Percentiles rank a stretch among this genome's conserved stretches.
phyloP scores from a whole-genome alignment of 1,140 invertebrate species.

The Fragariocoptes setiger region DNA sequence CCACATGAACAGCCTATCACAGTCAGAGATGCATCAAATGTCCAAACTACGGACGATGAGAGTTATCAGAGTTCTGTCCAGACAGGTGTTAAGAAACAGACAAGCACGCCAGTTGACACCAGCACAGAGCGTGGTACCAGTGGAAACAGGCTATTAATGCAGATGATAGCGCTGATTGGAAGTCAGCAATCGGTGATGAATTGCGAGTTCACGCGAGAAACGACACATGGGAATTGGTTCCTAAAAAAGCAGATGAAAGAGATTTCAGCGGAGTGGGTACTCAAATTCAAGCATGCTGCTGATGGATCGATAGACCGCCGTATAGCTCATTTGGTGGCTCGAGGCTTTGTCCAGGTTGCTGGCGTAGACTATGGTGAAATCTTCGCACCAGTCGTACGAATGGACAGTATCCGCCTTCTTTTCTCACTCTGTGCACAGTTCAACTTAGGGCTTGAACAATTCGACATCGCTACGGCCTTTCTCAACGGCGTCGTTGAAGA shows the following conservation, averaged over 20 bases:
- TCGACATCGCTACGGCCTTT: constrained; percentile 17
- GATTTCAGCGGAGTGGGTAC: constrained; percentile 16
- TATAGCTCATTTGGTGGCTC: constrained; percentile 6
- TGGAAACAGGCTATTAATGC: constrained; percentile 14
- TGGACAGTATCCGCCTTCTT: not conserved
- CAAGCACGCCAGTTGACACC: too few species aligned
- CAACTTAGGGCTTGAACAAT: constrained; percentile 6
- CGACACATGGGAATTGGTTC: constrained; percentile 15
- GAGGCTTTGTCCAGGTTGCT: not conserved
- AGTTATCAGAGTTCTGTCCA: too few species aligned
- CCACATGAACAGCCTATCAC: too few species aligned
- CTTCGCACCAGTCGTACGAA: not conserved
- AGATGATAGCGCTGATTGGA: constrained; percentile 13
- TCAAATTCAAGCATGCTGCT: constrained; percentile 12
- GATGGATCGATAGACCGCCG: constrained; percentile 12
- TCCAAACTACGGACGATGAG: too few species aligned
- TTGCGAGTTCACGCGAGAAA: constrained; percentile 14
- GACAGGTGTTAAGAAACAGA: too few species aligned
- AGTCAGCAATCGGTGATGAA: constrained; percentile 16
- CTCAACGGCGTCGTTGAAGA: constrained; percentile 18
- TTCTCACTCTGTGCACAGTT: constrained; percentile 1
- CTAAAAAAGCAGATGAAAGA: constrained; percentile 9
- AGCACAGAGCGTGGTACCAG: too few species aligned
- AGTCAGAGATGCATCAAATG: too few species aligned
- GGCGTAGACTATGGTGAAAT: not conserved